These are phyloP conservation scores for Tyrophagus putrescentiae DNA, from an alignment of 1,140 invertebrate species.

Conservation along the genomic window DNA sequence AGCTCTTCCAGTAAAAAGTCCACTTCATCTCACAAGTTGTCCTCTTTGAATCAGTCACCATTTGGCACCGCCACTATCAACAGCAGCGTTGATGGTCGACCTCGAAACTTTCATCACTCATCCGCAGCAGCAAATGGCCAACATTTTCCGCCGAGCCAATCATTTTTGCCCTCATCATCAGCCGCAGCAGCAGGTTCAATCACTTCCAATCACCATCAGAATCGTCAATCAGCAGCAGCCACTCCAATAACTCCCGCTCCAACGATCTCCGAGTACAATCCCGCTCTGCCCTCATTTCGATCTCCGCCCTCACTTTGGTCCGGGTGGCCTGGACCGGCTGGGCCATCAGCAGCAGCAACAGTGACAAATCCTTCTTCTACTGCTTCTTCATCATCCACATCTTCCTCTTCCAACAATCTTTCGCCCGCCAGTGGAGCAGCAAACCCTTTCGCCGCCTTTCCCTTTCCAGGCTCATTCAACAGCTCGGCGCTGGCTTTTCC, in stretches of 20 bases:
- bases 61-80: background rate
- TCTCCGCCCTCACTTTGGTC: background rate
- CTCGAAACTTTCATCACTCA: background rate
- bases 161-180: background rate
- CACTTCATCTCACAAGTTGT: no score
- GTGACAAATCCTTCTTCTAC: background rate
- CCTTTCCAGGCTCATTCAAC: no score
- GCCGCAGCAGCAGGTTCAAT: background rate
- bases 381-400: no score
- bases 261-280: conserved; percentile 18
- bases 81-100: background rate
- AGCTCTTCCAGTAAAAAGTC: no score
- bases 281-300: conserved; percentile 11
- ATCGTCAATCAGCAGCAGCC: background rate
- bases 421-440: no score
- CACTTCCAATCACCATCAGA: background rate
- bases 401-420: no score
- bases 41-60: background rate
- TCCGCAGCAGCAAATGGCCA: background rate
- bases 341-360: background rate
- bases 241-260: conserved; percentile 2
- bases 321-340: background rate
- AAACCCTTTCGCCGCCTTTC: no score
- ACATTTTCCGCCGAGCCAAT: background rate
- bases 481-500: no score